These are phyloP conservation scores for Dipus sagitta DNA, from an alignment of 2,797 vertebrate species.

Conservation along the genomic window DNA sequence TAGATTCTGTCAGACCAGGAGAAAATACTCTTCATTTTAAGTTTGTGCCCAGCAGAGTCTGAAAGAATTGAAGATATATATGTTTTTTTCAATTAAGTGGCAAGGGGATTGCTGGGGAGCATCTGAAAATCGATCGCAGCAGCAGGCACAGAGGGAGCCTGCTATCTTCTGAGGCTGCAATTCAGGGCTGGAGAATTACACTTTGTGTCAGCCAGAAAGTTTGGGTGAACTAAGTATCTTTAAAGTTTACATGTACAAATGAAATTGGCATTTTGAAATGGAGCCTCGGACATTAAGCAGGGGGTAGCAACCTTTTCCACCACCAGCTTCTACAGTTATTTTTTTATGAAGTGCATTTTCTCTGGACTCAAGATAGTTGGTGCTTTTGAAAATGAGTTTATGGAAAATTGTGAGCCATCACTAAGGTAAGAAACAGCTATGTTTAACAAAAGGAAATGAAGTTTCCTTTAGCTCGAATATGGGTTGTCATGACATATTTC, in stretches of 20 bases:
- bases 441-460: not conserved
- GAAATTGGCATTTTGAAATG: constrained; percentile 27
- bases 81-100: constrained; percentile 65
- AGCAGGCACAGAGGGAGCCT: not conserved
- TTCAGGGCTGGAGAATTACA: constrained; percentile 46
- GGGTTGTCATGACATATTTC: not conserved
- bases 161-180: constrained; percentile 44
- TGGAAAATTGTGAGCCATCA: not conserved
- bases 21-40: not conserved
- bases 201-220: constrained; percentile 52
- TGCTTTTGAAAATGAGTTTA: not conserved
- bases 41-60: not conserved
- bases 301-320: not conserved
- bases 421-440: not conserved
- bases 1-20: constrained; percentile 1
- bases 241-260: constrained; percentile 44
- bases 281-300: not conserved
- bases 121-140: constrained; percentile 70
- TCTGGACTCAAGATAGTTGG: not conserved
- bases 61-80: not conserved
- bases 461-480: accelerated
- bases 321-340: constrained; percentile 1
- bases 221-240: constrained; percentile 34
- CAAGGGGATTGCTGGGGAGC: constrained; percentile 38
- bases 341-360: not conserved